Conservation (phyloP, 2,797 vertebrate species). For the Dicrostonyx torquatus region DNA sequence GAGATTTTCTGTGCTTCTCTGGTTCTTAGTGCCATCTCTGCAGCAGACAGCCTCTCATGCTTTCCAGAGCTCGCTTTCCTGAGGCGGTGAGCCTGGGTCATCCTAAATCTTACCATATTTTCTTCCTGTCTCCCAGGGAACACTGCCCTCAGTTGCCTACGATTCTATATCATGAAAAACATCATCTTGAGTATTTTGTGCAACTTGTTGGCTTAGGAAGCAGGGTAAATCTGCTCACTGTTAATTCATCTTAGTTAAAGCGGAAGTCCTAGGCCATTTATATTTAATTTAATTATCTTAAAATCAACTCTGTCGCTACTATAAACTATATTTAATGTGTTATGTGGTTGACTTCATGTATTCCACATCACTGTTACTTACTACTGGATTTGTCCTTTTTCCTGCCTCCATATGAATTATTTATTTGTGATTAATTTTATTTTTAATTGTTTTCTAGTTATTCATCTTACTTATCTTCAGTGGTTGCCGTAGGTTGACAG, state of each 20-base stretch:
- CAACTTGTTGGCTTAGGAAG: not conserved
- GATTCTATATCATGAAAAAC: not conserved
- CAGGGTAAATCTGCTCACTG: not conserved
- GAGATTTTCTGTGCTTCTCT: not conserved
- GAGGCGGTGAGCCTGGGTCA: not conserved
- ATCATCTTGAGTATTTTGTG: not conserved
- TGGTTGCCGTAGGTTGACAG: not conserved
- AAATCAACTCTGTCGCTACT: not conserved
- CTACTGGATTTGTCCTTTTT: not conserved
- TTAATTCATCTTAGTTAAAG: conserved; percentile 1
- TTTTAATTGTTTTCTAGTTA: not conserved
- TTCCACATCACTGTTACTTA: not conserved
- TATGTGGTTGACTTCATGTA: not conserved
- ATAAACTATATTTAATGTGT: not conserved
- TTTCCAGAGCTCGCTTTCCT: not conserved
- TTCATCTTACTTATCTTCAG: not conserved
- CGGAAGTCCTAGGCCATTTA: not conserved
- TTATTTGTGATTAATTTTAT: conserved; percentile 45
- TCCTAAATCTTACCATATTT: not conserved
- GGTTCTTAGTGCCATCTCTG: not conserved
- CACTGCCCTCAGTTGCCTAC: not conserved
- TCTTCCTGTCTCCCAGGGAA: not conserved
- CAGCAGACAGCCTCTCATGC: not conserved
- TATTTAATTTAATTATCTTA: not conserved
- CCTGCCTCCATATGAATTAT: conserved; percentile 34